Evolutionary conservation across 2,797 vertebrate genomes (phyloP).

Genomic region (Natrix natrix): DNA sequence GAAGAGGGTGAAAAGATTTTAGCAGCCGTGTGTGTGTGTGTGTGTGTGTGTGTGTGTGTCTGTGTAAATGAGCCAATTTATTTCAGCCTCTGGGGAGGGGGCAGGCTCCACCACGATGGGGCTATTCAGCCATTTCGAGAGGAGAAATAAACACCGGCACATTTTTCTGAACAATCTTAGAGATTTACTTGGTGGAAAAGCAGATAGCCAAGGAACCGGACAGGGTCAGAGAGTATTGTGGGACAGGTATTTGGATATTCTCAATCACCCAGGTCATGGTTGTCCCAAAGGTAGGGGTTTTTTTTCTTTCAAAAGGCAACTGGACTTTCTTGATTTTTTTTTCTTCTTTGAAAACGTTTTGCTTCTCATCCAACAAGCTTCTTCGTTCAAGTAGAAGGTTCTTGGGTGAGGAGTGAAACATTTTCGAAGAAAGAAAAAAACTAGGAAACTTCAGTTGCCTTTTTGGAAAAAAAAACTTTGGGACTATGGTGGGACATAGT

Average conservation of each 20-base stretch:
- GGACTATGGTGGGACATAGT: not conserved
- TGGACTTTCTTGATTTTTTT: not conserved
- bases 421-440: not conserved
- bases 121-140: not conserved
- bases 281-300: not conserved
- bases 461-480: not conserved
- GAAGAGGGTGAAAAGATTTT: not conserved
- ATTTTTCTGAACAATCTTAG: not conserved
- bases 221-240: not conserved
- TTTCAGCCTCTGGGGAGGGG: not conserved
- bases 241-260: not conserved
- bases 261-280: not conserved
- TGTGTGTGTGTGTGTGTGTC: not conserved
- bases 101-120: not conserved
- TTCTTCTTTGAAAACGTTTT: not conserved
- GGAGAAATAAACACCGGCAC: not conserved
- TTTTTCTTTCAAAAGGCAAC: not conserved
- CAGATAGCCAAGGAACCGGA: not conserved
- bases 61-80: slow-evolving; percentile 34
- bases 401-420: not conserved
- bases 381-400: not conserved
- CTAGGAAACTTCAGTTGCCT: not conserved
- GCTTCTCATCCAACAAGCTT: not conserved
- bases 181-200: not conserved
- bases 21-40: slow-evolving; percentile 6